Evolutionary conservation across 2,113 vertebrate species (phyloP).

Genomic region (Pithys albifrons): DNA sequence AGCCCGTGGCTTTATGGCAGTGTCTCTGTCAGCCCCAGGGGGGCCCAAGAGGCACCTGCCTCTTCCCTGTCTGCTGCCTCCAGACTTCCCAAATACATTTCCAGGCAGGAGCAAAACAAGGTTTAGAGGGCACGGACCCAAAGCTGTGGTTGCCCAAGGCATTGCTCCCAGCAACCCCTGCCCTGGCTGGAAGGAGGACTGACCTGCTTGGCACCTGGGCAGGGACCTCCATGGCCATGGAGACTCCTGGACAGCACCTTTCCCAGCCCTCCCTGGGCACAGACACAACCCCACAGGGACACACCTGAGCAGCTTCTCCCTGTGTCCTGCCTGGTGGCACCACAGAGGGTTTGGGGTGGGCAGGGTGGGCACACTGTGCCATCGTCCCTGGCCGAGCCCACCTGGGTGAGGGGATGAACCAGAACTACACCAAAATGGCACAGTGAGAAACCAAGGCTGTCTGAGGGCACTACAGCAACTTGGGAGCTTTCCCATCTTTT

Average conservation of each 20-base stretch:
- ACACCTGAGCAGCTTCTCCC: background rate
- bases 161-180: fast-evolving
- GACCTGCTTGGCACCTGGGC: background rate
- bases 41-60: background rate
- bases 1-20: background rate
- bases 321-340: background rate
- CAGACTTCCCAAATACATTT: background rate
- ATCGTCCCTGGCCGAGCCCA: background rate
- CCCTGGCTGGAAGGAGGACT: background rate
- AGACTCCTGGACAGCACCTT: background rate
- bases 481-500: background rate
- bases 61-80: background rate
- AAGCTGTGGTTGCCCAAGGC: background rate
- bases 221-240: background rate
- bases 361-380: background rate
- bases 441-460: fast-evolving
- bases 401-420: fast-evolving
- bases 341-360: background rate
- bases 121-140: background rate
- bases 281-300: background rate
- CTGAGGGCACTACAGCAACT: background rate
- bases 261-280: background rate
- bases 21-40: background rate
- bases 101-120: background rate
- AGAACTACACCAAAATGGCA: background rate